Evolutionary conservation across 1,140 invertebrate genomes (phyloP), one percentile per base, ranked within the genome.

Genomic region (Lepidurus arcticus): DNA sequence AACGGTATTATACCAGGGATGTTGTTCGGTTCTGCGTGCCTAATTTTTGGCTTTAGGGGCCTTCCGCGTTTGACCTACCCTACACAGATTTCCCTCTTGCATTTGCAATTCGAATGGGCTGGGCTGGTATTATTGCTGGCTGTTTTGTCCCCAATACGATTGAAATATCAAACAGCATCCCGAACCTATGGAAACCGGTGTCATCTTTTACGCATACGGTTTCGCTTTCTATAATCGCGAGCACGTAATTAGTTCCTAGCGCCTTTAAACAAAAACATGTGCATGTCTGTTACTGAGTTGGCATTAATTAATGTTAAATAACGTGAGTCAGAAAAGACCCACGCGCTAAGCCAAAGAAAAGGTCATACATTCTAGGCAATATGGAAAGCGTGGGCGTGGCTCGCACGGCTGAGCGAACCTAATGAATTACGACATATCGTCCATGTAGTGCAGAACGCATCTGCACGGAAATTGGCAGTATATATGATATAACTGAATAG

Each of bases 321-420:
- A 65, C n/a, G n/a, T 21, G 53, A 65, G 13, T 65, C 16, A 65
- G 53, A 65, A 65, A 65, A 65, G 21, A 21, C 8, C 16, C 21
- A 13, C 53, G 53, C 34, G 34, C 34, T 9, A 65, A 21, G 53
- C 16, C 53, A 21, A 65, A 65, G 16, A n/a, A 65, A 65, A 65
- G 53, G 53, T 65, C 53, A 65, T 1, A 65, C 21, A 13, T 65
- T 65, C 53, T n/a, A 65, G 21, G 21, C 16, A 7, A 21, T 21
- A 65, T 16, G 45, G 53, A 65, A 65, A 65, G 53, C 53, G 53
- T 21, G 53, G 53, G 53, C 53, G 53, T 65, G 53, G 53, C 53
- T 21, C 53, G 21, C 53, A 65, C 21, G 53, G 53, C 16, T 65
- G 53, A 65, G n/a, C 53, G 53, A 65, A 65, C 53, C n/a, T 21